Base-by-base conservation (phyloP, 1,140 invertebrate genomes). In the Tetramorium simillimum region DNA sequence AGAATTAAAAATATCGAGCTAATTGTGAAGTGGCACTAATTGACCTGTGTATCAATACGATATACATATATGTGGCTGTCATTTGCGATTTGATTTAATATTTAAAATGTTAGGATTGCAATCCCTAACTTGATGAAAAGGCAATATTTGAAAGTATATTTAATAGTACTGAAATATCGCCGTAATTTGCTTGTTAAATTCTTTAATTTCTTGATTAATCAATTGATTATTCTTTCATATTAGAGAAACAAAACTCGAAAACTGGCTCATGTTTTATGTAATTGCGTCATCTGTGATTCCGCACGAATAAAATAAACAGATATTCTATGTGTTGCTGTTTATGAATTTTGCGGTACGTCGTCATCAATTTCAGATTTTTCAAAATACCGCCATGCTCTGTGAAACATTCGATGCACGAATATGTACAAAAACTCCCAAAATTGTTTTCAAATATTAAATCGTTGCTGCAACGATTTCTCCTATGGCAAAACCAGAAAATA, bases 381-480 rank as follows among this genome's bases (percentile, higher is more conserved):
- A 73, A 33, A 63, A 33, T 12, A 24, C 63, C 24, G 37, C 33
- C 12, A n/a, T 14, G 43, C 18, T 65, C 60, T 21, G 18, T 16
- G 49, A 40, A 46, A 81, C 37, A 28, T 70, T 81, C 37, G 51
- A 70, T 28, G 40, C 37, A 43, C 49, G 63, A 14, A 37, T 24
- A 76, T n/a, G 53, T 69, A 21, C 40, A 56, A 70, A 70, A 81
- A 43, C 10, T 49, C 10, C 33, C 37, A 3, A 40, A 60, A 73
- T 82, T 72, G 80, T 72, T 84, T 84, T 73, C 53, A 60, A 60
- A 73, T 82, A 73, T 84, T 84, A 84, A 84, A 73, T 49, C 53
- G 62, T 58, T 70, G 21, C 24, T 37, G 40, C 14, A 82, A 73
- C 53, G 18, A 3, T 60, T 46, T 75, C 28, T 37, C 1, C 6